Base-by-base conservation (phyloP, 2,888 invertebrate genomes). In the Ochropacha duplaris region DNA sequence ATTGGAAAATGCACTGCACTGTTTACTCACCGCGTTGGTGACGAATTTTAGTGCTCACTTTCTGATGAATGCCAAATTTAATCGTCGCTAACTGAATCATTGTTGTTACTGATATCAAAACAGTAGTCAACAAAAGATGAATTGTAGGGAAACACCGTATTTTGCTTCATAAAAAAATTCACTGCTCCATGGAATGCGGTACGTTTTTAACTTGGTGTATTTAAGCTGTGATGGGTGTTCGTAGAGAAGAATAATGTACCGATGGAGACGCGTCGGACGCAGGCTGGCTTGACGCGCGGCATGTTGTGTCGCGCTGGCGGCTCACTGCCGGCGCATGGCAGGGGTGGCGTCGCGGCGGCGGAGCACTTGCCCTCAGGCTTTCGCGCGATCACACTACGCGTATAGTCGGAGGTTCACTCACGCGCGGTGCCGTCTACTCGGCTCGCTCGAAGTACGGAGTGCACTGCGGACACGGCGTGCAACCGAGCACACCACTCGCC, bases 51-150 rank as follows among this genome's bases (percentile, higher is more conserved):
- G 86, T 88, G 90, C 86, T 87, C 88, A 92, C 92, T 91, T 91
- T 93, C 87, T 89, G 87, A 77, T 89, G 94, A 86, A 94, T 94
- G 92, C 94, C 93, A 90, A 93, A 94, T 93, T 94, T 94, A 81
- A 94, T 93, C 81, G 94, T 94, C 86, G 94, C 94, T 92, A 94
- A 94, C 91, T 93, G 94, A 93, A 94, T 93, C 94, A 94, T 94
- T 89, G 87, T 93, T 71, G 74, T 67, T 71, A 71, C 69, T 66
- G 71, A 60, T 69, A 66, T 72, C 69, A 60, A 72, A 68, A 66
- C 74, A 62, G 67, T 62, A 61, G 64, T 65, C 61, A 69, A 73
- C 71, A 44, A 19, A 44, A 44, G 6, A n/a, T 68, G 59, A 64
- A 59, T 57, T 56, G 54, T 65, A 64, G 60, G 61, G 58, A 62